phyloP scores from a whole-genome alignment of 2,113 vertebrate genomes.

The Upupa epops region DNA sequence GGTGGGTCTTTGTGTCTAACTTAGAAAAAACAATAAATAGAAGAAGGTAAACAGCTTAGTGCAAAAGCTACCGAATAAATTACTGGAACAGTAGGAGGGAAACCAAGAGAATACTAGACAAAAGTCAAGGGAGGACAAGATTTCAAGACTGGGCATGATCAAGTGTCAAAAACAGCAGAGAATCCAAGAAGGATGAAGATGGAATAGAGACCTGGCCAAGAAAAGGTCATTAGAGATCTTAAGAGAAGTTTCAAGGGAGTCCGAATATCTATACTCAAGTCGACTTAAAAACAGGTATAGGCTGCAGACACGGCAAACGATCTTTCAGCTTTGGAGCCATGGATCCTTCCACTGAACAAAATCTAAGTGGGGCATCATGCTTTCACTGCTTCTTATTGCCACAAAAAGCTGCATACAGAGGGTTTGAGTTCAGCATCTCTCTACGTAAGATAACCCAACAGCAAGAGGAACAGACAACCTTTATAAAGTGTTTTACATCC shows the following conservation, averaged over 20 bases:
- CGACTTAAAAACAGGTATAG: background rate
- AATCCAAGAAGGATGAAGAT: conserved; percentile 67
- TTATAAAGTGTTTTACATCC: background rate
- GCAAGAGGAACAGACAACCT: background rate
- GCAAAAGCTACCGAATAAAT: conserved; percentile 1
- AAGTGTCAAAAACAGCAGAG: conserved; percentile 64
- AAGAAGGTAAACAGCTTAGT: background rate
- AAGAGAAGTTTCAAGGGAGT: conserved; percentile 2
- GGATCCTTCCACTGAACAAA: background rate
- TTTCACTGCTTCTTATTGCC: background rate
- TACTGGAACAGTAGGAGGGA: conserved; percentile 9
- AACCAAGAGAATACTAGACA: conserved; percentile 32
- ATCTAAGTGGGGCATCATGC: background rate
- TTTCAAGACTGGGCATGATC: conserved; percentile 58
- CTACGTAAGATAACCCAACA: background rate
- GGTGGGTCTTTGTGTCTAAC: background rate
- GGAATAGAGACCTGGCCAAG: conserved; percentile 56
- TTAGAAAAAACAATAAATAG: accelerated
- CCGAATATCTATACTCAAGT: background rate
- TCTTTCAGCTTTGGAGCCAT: background rate
- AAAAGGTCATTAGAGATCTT: conserved; percentile 46
- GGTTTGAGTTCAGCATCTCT: background rate
- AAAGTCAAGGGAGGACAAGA: conserved; percentile 62
- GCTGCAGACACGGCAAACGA: background rate
- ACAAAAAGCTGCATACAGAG: accelerated